Evolutionary conservation across 2,113 vertebrate species (phyloP).

Genomic region (Rattus rattus): DNA sequence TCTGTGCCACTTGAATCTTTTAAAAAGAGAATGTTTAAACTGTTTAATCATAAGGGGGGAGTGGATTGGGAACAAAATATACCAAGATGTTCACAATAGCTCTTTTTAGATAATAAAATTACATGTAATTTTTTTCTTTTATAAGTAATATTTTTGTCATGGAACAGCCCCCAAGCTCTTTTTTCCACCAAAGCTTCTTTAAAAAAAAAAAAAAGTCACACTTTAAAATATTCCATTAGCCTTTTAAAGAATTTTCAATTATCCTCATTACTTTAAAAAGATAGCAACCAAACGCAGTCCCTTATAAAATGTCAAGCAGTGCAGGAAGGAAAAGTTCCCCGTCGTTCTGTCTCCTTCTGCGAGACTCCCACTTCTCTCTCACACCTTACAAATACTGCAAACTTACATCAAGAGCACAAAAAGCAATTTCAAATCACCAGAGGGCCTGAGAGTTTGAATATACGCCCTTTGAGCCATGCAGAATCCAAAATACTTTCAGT

Average conservation of each 20-base stretch:
- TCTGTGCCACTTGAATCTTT: constrained; percentile 32
- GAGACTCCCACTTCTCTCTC: constrained; percentile 33
- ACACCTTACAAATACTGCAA: constrained; percentile 50
- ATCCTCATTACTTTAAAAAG: constrained; percentile 41
- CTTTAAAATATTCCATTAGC: constrained; percentile 68
- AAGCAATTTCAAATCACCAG: constrained; percentile 39
- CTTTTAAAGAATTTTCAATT: constrained; percentile 63
- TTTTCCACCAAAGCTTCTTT: constrained; percentile 20
- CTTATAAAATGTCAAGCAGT: constrained; percentile 67
- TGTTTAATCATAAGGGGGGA: constrained; percentile 28
- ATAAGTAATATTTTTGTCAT: constrained; percentile 73
- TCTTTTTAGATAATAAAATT: constrained; percentile 62
- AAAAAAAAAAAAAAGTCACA: neutral
- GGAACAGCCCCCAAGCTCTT: constrained; percentile 18
- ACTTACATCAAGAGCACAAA: constrained; percentile 44
- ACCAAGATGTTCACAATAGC: constrained; percentile 59
- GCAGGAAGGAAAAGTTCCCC: constrained; percentile 23
- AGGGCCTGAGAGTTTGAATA: neutral
- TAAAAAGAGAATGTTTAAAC: constrained; percentile 63
- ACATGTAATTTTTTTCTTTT: constrained; percentile 67
- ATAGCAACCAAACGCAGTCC: constrained; percentile 49
- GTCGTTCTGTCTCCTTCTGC: constrained; percentile 5
- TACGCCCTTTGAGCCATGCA: neutral
- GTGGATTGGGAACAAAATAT: constrained; percentile 57
- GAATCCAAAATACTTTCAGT: neutral